Conservation (phyloP, 2,113 vertebrate genomes). For the Leptocoma aspasia region DNA sequence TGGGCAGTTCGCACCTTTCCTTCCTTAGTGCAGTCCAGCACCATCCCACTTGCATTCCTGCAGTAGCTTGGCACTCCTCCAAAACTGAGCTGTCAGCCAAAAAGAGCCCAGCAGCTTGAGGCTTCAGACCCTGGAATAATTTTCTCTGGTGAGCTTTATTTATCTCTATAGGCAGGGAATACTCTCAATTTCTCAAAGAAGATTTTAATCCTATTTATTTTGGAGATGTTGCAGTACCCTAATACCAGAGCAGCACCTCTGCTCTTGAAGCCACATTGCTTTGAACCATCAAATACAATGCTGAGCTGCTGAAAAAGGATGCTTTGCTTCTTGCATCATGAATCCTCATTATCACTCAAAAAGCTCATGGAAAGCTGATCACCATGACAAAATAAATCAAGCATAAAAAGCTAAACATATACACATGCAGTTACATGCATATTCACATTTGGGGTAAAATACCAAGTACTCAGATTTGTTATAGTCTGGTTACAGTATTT, state of each 20-base stretch:
- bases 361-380: not conserved
- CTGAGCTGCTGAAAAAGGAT: not conserved
- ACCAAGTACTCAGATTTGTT: not conserved
- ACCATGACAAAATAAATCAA: not conserved
- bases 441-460: not conserved
- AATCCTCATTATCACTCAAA: not conserved
- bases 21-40: no score
- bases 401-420: not conserved
- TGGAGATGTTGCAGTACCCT: not conserved
- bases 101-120: not conserved
- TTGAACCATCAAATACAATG: not conserved
- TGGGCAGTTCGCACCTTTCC: not conserved
- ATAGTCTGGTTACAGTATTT: not conserved
- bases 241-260: not conserved
- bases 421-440: not conserved
- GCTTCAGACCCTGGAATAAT: not conserved
- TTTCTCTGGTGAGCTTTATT: not conserved
- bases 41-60: not conserved
- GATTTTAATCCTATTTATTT: not conserved
- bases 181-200: not conserved
- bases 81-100: not conserved
- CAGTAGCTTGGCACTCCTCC: not conserved
- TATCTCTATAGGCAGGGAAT: not conserved
- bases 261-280: not conserved
- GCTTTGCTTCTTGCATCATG: not conserved